Percentiles rank a stretch among this genome's conserved stretches.
Evolutionary conservation across 2,797 vertebrate species (phyloP).

Genomic region (Bryconaethiops microstoma): DNA sequence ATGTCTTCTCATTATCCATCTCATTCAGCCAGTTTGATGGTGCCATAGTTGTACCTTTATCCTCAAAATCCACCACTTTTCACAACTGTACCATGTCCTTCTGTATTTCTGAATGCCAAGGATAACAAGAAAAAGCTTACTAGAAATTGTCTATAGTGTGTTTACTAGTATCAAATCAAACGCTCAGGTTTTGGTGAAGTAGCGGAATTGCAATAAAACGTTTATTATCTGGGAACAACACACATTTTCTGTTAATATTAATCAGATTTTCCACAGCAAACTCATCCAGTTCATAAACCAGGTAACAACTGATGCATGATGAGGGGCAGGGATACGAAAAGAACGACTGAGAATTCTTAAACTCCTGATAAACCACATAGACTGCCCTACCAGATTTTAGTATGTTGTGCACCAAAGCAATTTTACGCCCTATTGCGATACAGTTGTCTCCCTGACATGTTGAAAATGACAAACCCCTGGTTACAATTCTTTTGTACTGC

Average conservation of each 20-base stretch:
- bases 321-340: background rate
- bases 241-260: background rate
- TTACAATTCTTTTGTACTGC: background rate
- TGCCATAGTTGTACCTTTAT: background rate
- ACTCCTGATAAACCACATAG: background rate
- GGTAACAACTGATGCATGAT: background rate
- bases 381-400: background rate
- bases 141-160: no score
- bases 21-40: background rate
- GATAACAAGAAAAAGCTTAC: background rate
- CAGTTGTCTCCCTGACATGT: background rate
- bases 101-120: background rate
- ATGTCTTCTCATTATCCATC: background rate
- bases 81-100: background rate
- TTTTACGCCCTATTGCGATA: background rate
- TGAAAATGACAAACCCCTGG: background rate
- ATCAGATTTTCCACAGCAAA: background rate
- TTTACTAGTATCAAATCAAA: no score
- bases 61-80: background rate
- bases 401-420: background rate
- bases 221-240: background rate
- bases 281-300: background rate
- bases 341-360: background rate
- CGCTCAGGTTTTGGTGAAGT: background rate
- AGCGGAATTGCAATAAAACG: background rate